Evolutionary conservation across 2,797 vertebrate genomes (phyloP).

Genomic region (Catostomus latipinnis): DNA sequence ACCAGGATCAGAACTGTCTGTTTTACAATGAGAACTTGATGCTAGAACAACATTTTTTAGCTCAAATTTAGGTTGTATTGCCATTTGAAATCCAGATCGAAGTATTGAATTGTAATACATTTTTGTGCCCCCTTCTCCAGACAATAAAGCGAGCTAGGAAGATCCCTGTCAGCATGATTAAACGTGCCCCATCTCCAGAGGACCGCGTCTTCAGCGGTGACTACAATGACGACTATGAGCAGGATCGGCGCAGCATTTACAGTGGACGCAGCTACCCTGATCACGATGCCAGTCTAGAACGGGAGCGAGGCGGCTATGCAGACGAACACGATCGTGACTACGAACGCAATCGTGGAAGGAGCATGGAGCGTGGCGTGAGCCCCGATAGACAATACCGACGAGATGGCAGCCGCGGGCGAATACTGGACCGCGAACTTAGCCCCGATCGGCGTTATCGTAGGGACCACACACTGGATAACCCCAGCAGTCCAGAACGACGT

Average conservation of each 20-base stretch:
- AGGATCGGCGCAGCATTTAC: constrained; percentile 85
- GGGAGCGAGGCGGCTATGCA: constrained; percentile 39
- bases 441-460: constrained; percentile 54
- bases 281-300: constrained; percentile 76
- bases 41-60: too few species aligned
- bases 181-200: constrained; percentile 81
- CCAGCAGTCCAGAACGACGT: constrained; percentile 56
- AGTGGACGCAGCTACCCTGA: constrained; percentile 78
- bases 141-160: constrained; percentile 90
- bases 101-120: not conserved
- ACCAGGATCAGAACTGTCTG: too few species aligned
- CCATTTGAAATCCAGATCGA: not conserved
- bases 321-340: constrained; percentile 51
- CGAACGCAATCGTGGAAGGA: constrained; percentile 74
- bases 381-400: constrained; percentile 77
- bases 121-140: constrained; percentile 67
- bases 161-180: constrained; percentile 77
- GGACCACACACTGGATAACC: constrained; percentile 51
- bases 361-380: constrained; percentile 78
- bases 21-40: too few species aligned
- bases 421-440: constrained; percentile 66
- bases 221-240: constrained; percentile 83
- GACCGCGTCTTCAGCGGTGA: constrained; percentile 85
- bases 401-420: constrained; percentile 79
- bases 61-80: not conserved